These are phyloP conservation scores for Palythoa grandis DNA, from an alignment of 92 coral and sea anemone species.

Conservation along the genomic window DNA sequence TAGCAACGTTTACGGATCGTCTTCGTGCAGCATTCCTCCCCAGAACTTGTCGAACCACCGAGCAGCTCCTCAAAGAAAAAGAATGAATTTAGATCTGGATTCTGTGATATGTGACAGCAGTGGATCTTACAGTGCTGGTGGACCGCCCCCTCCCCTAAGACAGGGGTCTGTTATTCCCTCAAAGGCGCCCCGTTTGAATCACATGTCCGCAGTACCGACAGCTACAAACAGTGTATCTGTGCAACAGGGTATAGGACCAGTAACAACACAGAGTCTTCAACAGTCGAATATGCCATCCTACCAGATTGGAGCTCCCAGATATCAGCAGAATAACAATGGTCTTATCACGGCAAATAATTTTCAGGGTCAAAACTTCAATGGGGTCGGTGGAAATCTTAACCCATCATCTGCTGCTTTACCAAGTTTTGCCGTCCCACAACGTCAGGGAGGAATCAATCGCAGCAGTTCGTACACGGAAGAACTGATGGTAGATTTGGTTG, in stretches of 20 bases:
- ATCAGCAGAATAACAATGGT: slow-evolving; percentile 24
- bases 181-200: slow-evolving; percentile 36
- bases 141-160: background rate
- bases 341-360: slow-evolving; percentile 6
- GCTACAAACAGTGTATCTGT: slow-evolving; percentile 21
- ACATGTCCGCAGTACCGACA: slow-evolving; percentile 31
- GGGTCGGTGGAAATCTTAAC: slow-evolving; percentile 17
- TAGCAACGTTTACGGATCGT: background rate
- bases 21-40: background rate
- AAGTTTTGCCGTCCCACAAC: background rate
- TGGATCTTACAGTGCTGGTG: background rate
- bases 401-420: background rate
- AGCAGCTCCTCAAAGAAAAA: slow-evolving; percentile 17
- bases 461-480: slow-evolving; percentile 17
- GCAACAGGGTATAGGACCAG: background rate
- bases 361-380: slow-evolving; percentile 22
- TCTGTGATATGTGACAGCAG: background rate
- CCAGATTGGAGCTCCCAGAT: slow-evolving; percentile 9
- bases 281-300: background rate
- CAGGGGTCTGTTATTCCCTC: slow-evolving; percentile 11
- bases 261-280: slow-evolving; percentile 6
- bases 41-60: background rate
- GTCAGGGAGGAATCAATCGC: background rate
- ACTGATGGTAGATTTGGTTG: slow-evolving; percentile 31
- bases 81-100: background rate